Base-by-base conservation (phyloP, 2,113 vertebrate species). In the Amphiprion ocellaris region DNA sequence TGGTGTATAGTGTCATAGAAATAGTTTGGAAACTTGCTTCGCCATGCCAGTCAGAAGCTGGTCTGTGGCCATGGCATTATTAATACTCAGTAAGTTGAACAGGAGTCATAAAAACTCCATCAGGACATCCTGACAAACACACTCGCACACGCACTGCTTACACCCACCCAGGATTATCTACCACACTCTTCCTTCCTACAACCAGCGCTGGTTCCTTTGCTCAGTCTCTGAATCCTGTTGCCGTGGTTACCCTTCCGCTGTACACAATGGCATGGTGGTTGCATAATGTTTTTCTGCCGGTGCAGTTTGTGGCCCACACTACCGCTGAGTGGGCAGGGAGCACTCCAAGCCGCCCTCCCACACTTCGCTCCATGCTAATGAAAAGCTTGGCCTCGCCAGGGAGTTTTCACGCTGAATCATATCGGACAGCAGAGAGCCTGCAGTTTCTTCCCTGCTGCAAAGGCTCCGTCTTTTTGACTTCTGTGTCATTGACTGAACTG, bases 231-330 rank as follows among this genome's bases (percentile, higher is more conserved):
- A 79, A 49, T 84, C 74, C 80, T 67, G 94, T 95, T 94, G 93
- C 93, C 84, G 65, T 94, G 94, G 94, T 90, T 92, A 95, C 93
- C 75, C 82, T 86, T 90, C 91, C 78, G 66, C 72, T 26, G 74
- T 90, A 93, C 91, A 93, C 91, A 91, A 89, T 86, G 77, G 79
- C 81, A 59, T 30, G 81, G 79, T 10, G 82, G 91, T 95, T 95
- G 92, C 92, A 73, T 95, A 94, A 94, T 87, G 81, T 75, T 91
- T 81, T 68, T 84, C 70, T 84, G 89, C 72, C 53, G 60, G 83
- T 84, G 75, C 89, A 55, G 89, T 90, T 91, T 87, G 89, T 87
- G 90, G 90, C 83, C 88, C 89, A 85, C 88, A 67, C 86, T 75
- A 63, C 88, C 84, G 89, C 88, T 90, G 94, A 92, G 91, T 93